Conservation (phyloP, 2,888 invertebrate species). For the Pimpla rufipes region DNA sequence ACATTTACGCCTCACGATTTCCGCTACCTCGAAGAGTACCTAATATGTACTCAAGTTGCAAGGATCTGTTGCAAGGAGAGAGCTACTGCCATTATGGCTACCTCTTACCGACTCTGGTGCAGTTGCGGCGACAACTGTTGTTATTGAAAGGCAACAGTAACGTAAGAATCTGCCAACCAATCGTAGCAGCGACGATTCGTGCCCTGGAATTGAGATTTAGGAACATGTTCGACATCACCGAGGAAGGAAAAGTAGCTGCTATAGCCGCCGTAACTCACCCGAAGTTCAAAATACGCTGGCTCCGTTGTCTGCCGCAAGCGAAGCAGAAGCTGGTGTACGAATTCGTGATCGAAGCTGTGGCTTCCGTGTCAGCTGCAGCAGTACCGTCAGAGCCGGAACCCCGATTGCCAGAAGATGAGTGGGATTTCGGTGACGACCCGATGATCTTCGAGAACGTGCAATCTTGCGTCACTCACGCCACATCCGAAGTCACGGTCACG, state of each 20-base stretch:
- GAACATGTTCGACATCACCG: slow-evolving; percentile 19
- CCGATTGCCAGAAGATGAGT: no score
- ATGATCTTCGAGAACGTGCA: no score
- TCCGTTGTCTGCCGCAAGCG: slow-evolving; percentile 15
- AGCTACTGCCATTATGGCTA: slow-evolving; percentile 10
- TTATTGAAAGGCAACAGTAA: no score
- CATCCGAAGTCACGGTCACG: no score
- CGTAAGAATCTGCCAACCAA: background rate
- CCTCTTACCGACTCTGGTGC: background rate
- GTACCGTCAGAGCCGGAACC: no score
- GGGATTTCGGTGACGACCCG: no score
- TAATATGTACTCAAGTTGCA: background rate
- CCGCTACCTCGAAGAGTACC: no score
- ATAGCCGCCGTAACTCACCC: slow-evolving; percentile 48
- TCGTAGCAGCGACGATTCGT: no score
- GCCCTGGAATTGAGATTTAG: background rate
- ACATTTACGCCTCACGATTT: no score
- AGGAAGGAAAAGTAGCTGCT: slow-evolving; percentile 30
- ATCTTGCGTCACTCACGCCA: no score
- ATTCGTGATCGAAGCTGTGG: background rate
- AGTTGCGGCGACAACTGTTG: no score
- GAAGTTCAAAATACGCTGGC: slow-evolving; percentile 42
- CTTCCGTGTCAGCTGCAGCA: no score
- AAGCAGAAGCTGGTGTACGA: slow-evolving; percentile 2
- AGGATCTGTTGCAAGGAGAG: slow-evolving; percentile 17